Conservation (phyloP, 1,140 invertebrate genomes). For the Magallana ariakensis region DNA sequence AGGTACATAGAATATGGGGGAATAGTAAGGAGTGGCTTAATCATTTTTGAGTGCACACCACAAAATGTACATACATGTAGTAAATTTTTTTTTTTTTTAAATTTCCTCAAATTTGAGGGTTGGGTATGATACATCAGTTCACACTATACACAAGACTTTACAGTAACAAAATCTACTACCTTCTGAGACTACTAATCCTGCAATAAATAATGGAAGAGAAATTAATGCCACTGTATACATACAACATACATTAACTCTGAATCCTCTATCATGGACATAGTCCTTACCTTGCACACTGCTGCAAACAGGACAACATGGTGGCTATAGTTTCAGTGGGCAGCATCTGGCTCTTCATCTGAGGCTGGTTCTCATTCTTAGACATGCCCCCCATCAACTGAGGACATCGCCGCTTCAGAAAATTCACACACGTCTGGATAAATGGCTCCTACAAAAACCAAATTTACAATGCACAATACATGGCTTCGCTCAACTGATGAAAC, state of each 20-base stretch:
- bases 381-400: slow-evolving; percentile 91
- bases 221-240: background rate
- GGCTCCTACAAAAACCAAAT: slow-evolving; percentile 72
- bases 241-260: too few relatives aligned
- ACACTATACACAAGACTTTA: too few relatives aligned
- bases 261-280: background rate
- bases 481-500: background rate
- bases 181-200: slow-evolving; percentile 27
- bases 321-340: slow-evolving; percentile 93
- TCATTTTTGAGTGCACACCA: too few relatives aligned
- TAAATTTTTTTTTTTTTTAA: too few relatives aligned
- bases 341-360: slow-evolving; percentile 84
- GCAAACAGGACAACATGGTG: slow-evolving; percentile 92
- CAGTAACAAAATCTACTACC: slow-evolving; percentile 14
- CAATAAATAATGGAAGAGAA: background rate
- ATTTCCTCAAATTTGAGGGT: too few relatives aligned
- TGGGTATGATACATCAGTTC: too few relatives aligned
- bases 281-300: slow-evolving; percentile 84
- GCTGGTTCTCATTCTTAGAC: slow-evolving; percentile 86
- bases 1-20: too few relatives aligned
- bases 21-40: too few relatives aligned
- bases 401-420: slow-evolving; percentile 85
- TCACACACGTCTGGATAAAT: slow-evolving; percentile 78
- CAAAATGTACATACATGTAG: too few relatives aligned
- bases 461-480: background rate